Conservation (phyloP, 53 echinoderm and acorn worm genomes). For the Antedon mediterranea region DNA sequence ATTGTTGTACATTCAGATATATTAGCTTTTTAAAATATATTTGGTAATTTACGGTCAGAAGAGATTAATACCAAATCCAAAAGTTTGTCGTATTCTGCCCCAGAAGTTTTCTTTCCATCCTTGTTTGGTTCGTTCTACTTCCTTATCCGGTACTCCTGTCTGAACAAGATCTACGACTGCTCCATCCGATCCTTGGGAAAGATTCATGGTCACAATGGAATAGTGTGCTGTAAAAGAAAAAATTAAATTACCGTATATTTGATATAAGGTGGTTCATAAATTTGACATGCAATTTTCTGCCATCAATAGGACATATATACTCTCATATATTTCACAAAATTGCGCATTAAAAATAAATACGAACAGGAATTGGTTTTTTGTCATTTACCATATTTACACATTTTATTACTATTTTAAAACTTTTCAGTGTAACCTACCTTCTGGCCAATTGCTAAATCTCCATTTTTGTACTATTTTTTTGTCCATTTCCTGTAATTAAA, state of each 20-base stretch:
- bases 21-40: background rate
- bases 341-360: too few relatives aligned
- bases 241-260: too few relatives aligned
- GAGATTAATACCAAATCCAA: slow-evolving; percentile 59
- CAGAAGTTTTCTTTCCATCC: slow-evolving; percentile 78
- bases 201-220: slow-evolving; percentile 59
- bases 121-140: slow-evolving; percentile 60
- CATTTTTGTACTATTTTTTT: slow-evolving; percentile 76
- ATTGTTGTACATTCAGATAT: too few relatives aligned
- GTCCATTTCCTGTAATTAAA: slow-evolving; percentile 29
- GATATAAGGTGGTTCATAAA: too few relatives aligned
- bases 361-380: too few relatives aligned
- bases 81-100: slow-evolving; percentile 53
- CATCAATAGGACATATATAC: too few relatives aligned
- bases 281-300: too few relatives aligned
- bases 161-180: slow-evolving; percentile 54
- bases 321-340: too few relatives aligned
- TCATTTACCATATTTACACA: too few relatives aligned
- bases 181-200: slow-evolving; percentile 60
- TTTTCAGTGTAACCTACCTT: slow-evolving; percentile 35
- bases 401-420: too few relatives aligned
- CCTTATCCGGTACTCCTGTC: slow-evolving; percentile 47
- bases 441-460: slow-evolving; percentile 86
- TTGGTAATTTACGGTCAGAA: slow-evolving; percentile 77
- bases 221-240: slow-evolving; percentile 35